A percentile compares a stretch with the other conserved stretches of the same genome.
phyloP scores from a whole-genome alignment of 2,797 vertebrate species.

The Falco rusticolus region DNA sequence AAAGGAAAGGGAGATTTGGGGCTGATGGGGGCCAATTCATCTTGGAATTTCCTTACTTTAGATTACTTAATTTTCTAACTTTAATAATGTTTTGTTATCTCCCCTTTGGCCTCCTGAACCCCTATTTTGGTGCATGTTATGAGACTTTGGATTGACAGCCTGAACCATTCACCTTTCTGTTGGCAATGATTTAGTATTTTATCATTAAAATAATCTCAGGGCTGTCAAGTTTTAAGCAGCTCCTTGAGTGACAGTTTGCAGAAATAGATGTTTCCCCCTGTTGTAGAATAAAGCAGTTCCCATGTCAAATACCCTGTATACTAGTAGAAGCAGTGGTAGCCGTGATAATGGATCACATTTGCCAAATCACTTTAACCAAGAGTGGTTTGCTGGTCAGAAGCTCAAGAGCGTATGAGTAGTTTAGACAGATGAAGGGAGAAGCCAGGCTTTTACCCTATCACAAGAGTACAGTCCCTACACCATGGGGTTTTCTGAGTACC shows the following conservation, averaged over 20 bases:
- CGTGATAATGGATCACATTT: not conserved
- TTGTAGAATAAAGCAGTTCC: not conserved
- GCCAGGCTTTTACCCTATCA: not conserved
- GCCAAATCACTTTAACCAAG: not conserved
- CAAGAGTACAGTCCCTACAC: not conserved
- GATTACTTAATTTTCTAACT: not conserved
- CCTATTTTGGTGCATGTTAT: not conserved
- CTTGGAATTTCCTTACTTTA: slow-evolving; percentile 31
- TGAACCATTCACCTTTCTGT: slow-evolving; percentile 51
- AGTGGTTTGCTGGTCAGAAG: slow-evolving; percentile 3
- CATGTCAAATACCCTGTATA: not conserved
- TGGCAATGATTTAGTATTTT: slow-evolving; percentile 54
- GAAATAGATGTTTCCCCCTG: not conserved
- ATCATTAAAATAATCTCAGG: slow-evolving; percentile 50
- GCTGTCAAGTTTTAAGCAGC: slow-evolving; percentile 33
- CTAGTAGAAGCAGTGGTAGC: not conserved
- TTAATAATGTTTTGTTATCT: slow-evolving; percentile 1
- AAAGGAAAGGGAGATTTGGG: slow-evolving; percentile 3
- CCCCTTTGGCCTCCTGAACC: not conserved
- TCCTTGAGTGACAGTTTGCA: slow-evolving; percentile 32
- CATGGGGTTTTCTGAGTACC: not conserved
- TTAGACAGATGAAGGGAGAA: slow-evolving; percentile 10
- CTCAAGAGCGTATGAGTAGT: not conserved
- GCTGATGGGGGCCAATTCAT: not conserved
- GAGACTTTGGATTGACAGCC: not conserved